Conservation (phyloP, 2,888 invertebrate genomes). For the Mycalesis mineus region DNA sequence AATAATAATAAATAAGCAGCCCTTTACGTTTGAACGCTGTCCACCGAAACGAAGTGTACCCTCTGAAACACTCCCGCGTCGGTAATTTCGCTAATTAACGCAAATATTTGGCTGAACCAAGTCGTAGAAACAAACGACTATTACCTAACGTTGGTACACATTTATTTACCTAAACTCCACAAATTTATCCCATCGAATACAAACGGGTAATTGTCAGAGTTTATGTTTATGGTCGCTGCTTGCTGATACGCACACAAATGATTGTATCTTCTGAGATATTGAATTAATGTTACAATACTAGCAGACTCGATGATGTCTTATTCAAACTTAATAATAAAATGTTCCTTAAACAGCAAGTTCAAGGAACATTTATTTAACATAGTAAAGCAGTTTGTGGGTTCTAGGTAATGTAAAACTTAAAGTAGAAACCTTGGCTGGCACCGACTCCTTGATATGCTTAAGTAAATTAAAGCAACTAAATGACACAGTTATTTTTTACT, state of each 20-base stretch:
- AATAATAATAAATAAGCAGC: neutral
- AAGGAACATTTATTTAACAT: too few relatives aligned
- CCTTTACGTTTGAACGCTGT: too few relatives aligned
- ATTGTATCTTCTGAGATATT: neutral
- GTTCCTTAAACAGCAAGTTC: too few relatives aligned
- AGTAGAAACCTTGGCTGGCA: too few relatives aligned
- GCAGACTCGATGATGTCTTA: too few relatives aligned
- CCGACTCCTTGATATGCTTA: too few relatives aligned
- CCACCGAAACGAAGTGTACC: too few relatives aligned
- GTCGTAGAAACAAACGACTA: neutral
- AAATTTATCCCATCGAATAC: neutral
- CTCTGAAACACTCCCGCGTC: neutral
- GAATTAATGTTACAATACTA: neutral
- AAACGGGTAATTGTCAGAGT: neutral
- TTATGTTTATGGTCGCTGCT: neutral
- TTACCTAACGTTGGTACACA: neutral
- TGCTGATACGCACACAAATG: neutral
- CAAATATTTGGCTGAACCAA: neutral
- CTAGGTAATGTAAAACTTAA: too few relatives aligned
- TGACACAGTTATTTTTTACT: too few relatives aligned
- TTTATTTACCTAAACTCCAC: neutral
- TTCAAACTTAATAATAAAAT: too few relatives aligned
- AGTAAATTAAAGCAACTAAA: too few relatives aligned
- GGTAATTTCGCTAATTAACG: neutral
- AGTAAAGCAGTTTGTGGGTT: too few relatives aligned